Conservation (phyloP, 2,888 invertebrate species). For the Trilocha varians region DNA sequence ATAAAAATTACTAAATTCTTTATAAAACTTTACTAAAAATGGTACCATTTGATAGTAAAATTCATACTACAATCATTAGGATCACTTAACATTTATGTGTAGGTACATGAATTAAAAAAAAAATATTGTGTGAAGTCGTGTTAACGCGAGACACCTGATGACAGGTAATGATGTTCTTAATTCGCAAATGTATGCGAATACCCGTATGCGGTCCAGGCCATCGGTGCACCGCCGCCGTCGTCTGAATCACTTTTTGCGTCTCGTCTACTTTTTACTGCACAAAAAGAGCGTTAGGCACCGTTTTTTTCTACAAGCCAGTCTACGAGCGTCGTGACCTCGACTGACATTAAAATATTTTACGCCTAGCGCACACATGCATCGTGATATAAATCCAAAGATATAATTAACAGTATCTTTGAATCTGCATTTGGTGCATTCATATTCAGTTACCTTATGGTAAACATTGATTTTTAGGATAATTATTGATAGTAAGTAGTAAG, state of each 20-base stretch:
- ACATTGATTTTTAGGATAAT: neutral
- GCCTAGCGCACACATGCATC: conserved; percentile 43
- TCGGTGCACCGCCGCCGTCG: conserved; percentile 18
- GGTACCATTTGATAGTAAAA: too few species aligned
- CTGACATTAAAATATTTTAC: conserved; percentile 58
- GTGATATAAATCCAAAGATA: conserved; percentile 16
- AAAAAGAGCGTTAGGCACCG: conserved; percentile 47
- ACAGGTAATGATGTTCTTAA: neutral
- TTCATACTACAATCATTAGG: too few species aligned
- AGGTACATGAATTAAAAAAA: too few species aligned
- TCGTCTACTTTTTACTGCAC: conserved; percentile 50
- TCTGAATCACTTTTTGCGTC: conserved; percentile 53
- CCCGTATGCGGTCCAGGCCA: conserved; percentile 4
- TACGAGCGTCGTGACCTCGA: conserved; percentile 62
- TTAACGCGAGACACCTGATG: neutral
- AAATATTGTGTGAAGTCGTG: too few species aligned
- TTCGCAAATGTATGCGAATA: neutral
- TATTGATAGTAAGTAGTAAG: too few species aligned
- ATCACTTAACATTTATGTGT: too few species aligned
- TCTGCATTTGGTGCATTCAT: neutral
- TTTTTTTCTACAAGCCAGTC: conserved; percentile 49
- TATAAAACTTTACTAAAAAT: too few species aligned
- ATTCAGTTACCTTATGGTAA: neutral
- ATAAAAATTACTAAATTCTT: too few species aligned
- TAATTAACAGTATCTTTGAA: neutral